Evolutionary conservation across 2,113 vertebrate genomes (phyloP).

Genomic region (Hucho hucho): DNA sequence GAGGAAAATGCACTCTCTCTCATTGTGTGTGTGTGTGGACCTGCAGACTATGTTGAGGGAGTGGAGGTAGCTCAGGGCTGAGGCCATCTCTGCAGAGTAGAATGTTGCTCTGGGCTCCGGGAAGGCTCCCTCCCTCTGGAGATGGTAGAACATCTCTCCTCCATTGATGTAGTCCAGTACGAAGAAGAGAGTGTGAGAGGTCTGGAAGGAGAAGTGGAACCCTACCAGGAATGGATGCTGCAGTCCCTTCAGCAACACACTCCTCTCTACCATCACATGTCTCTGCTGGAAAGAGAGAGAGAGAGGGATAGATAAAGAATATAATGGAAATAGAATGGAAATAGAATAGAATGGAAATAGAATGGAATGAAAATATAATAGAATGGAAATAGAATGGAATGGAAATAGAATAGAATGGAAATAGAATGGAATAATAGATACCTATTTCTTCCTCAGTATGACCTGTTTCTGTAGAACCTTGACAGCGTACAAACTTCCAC

Average conservation of each 20-base stretch:
- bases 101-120: slow-evolving; percentile 72
- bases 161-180: slow-evolving; percentile 79
- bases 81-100: slow-evolving; percentile 74
- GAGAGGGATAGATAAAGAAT: background rate
- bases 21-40: slow-evolving; percentile 33
- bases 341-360: too few species aligned
- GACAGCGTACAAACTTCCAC: slow-evolving; percentile 69
- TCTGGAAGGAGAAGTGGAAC: slow-evolving; percentile 82
- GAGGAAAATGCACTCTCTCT: too few species aligned
- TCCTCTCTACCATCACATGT: slow-evolving; percentile 78
- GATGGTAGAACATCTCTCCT: slow-evolving; percentile 80
- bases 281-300: slow-evolving; percentile 57
- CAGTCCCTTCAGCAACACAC: slow-evolving; percentile 72
- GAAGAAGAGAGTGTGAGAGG: slow-evolving; percentile 72
- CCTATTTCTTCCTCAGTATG: slow-evolving; percentile 74
- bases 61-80: slow-evolving; percentile 78
- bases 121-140: slow-evolving; percentile 74
- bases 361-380: too few species aligned
- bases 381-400: too few species aligned
- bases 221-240: slow-evolving; percentile 78
- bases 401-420: too few species aligned
- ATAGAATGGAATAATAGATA: slow-evolving; percentile 23
- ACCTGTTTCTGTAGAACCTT: slow-evolving; percentile 76
- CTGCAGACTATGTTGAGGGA: slow-evolving; percentile 77
- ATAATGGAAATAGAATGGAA: slow-evolving; percentile 25